phyloP scores from a whole-genome alignment of 2,888 invertebrate genomes.

The Sinotaia quadrata region DNA sequence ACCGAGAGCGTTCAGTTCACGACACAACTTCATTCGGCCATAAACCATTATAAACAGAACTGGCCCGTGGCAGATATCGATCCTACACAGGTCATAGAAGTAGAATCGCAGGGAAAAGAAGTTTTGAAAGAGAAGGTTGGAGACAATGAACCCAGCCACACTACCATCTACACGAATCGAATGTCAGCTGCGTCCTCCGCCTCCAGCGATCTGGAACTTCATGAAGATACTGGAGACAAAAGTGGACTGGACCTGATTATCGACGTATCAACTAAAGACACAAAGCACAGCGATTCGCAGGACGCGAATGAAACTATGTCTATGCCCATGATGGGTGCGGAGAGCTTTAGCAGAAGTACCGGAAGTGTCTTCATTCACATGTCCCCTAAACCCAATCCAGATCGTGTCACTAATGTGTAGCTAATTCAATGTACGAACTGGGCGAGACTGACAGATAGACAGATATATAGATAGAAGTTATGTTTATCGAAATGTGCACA shows the following conservation, averaged over 20 bases:
- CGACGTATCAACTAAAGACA: slow-evolving; percentile 19
- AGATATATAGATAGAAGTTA: no score
- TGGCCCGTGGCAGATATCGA: slow-evolving; percentile 39
- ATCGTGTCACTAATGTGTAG: slow-evolving; percentile 15
- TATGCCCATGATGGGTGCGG: slow-evolving; percentile 25
- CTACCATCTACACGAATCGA: no score
- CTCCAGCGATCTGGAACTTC: neutral
- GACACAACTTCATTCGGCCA: slow-evolving; percentile 38
- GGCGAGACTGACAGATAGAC: no score
- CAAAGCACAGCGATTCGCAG: neutral
- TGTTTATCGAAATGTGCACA: no score
- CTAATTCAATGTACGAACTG: neutral
- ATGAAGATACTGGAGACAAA: neutral
- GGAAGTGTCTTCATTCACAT: slow-evolving; percentile 4
- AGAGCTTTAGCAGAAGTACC: slow-evolving; percentile 4
- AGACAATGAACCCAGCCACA: neutral
- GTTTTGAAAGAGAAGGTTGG: slow-evolving; percentile 7
- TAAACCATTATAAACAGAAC: slow-evolving; percentile 34
- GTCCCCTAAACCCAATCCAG: neutral
- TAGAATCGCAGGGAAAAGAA: neutral
- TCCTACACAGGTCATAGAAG: slow-evolving; percentile 23
- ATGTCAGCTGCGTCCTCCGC: no score
- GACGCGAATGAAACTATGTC: slow-evolving; percentile 18
- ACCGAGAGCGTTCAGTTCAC: slow-evolving; percentile 53
- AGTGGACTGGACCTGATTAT: slow-evolving; percentile 19